Percentiles rank a stretch among this genome's conserved stretches.
Evolutionary conservation across 2,888 invertebrate species (phyloP).

Genomic region (Ectemnius cavifrons): DNA sequence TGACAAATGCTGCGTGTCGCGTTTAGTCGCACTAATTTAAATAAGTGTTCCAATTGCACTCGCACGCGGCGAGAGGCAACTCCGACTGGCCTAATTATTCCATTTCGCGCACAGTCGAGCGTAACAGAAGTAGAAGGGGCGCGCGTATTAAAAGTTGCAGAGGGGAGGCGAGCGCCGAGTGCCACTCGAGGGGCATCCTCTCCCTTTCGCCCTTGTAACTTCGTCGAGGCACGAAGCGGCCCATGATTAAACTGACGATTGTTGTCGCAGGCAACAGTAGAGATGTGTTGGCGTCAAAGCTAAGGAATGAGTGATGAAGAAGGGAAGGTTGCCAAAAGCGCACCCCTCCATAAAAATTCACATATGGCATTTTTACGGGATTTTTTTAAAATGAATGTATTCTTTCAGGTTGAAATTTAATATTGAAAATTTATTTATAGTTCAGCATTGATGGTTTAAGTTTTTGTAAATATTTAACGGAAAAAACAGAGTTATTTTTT

Average conservation of each 20-base stretch:
- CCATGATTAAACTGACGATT: neutral
- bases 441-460: no score
- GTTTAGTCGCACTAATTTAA: no score
- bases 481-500: no score
- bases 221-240: neutral
- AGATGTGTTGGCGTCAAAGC: neutral
- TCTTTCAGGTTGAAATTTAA: no score
- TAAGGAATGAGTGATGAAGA: no score
- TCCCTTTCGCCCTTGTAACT: conserved; percentile 15
- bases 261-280: neutral
- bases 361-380: no score
- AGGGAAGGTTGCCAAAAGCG: no score
- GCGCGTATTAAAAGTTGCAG: conserved; percentile 3
- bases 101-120: conserved; percentile 4
- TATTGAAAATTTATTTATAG: no score
- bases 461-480: no score
- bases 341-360: no score
- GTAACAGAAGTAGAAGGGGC: neutral
- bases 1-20: no score
- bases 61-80: neutral
- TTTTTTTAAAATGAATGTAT: no score
- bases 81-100: conserved; percentile 2
- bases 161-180: neutral
- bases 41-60: neutral
- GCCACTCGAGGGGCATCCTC: conserved; percentile 14